Base-by-base conservation (phyloP, 2,113 vertebrate genomes). In the Hydrolagus affinis region DNA sequence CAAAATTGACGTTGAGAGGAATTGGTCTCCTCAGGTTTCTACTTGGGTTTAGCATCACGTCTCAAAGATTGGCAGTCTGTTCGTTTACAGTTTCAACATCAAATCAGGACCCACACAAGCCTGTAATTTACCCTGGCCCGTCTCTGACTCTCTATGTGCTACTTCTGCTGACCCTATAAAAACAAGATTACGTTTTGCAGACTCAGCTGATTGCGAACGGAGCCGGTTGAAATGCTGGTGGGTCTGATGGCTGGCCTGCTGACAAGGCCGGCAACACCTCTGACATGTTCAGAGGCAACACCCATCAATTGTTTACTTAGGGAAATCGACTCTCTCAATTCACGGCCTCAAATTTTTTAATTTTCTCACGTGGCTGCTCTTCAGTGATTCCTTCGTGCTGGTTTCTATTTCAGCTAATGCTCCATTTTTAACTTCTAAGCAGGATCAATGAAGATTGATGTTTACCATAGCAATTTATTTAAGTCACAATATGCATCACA, bases 371-470 rank as follows among this genome's bases (percentile, higher is more conserved):
- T 91, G 91, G 89, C 90, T 92, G 89, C 91, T 92, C 90, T 91
- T 92, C 90, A 91, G 91, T 91, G 89, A 88, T 87, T 92, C 87
- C 89, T 90, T 92, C 91, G 85, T 91, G 90, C 86, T 90, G 92
- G 92, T 86, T 87, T 88, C 91, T 89, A 89, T 88, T 92, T 90
- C 91, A 93, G 92, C 91, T 93, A 90, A 89, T 90, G 87, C 89
- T 1, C 8, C 89, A 88, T 91, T 74, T 93, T 93, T 92, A 94
- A 91, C 93, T 92, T 92, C 93, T 93, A 92, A 93, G 92, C 92
- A 89, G 94, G 96, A 96, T 96, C 94, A 95, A 95, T 96, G 93
- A 91, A 89, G 92, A 93, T 91, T 93, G 93, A 94, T 93, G 90
- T 91, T 92, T 95, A 94, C 90, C 89, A 94, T 90, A 89, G 90